Evolutionary conservation across 2,888 invertebrate genomes (phyloP).

Genomic region (Thalpophila matura): DNA sequence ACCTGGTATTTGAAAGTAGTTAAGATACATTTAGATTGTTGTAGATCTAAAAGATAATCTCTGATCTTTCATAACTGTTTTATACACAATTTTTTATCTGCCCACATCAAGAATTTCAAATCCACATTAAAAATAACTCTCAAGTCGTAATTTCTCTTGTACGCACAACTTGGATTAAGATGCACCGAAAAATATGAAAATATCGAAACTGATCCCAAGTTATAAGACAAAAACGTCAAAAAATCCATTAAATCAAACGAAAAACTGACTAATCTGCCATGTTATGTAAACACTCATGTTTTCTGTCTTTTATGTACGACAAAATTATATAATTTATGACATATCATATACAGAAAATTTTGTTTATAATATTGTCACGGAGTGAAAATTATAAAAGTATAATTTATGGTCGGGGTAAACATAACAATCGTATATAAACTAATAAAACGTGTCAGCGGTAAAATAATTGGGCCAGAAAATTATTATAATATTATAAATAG

Average conservation of each 20-base stretch:
- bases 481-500: slow-evolving; percentile 90
- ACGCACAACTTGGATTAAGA: slow-evolving; percentile 57
- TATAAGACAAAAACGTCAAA: slow-evolving; percentile 63
- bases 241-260: slow-evolving; percentile 63
- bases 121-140: slow-evolving; percentile 41
- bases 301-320: slow-evolving; percentile 71
- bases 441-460: slow-evolving; percentile 88
- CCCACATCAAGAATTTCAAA: slow-evolving; percentile 49
- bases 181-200: slow-evolving; percentile 51
- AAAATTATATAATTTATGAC: slow-evolving; percentile 73
- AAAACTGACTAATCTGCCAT: slow-evolving; percentile 64
- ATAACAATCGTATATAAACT: slow-evolving; percentile 87
- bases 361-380: slow-evolving; percentile 82
- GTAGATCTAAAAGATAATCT: too few relatives aligned
- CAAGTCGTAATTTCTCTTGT: slow-evolving; percentile 41
- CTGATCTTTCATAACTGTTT: too few relatives aligned
- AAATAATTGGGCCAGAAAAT: slow-evolving; percentile 89
- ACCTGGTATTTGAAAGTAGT: background rate
- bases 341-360: slow-evolving; percentile 66
- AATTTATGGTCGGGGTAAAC: slow-evolving; percentile 79
- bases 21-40: too few relatives aligned
- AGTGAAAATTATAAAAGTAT: slow-evolving; percentile 77
- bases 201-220: slow-evolving; percentile 60
- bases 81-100: slow-evolving; percentile 29
- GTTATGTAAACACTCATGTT: slow-evolving; percentile 79